phyloP scores from a whole-genome alignment of 2,113 vertebrate species.

The Oncorhynchus mykiss region DNA sequence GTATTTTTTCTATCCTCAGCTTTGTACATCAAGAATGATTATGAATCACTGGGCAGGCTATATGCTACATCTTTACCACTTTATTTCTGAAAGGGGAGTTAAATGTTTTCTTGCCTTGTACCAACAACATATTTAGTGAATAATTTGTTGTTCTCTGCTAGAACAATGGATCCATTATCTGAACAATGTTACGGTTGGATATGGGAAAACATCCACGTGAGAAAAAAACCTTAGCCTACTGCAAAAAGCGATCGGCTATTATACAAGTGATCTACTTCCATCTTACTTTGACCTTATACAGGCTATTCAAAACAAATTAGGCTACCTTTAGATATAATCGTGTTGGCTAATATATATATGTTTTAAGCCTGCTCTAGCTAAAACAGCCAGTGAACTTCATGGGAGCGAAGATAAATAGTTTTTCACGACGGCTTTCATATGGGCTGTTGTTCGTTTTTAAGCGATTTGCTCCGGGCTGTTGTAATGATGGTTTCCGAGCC shows the following conservation, averaged over 20 bases:
- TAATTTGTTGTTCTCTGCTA: neutral
- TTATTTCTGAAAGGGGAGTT: slow-evolving; percentile 54
- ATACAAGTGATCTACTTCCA: neutral
- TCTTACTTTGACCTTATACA: neutral
- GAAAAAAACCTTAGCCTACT: neutral
- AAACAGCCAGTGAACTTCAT: too few relatives aligned
- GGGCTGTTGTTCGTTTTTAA: too few relatives aligned
- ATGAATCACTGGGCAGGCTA: neutral
- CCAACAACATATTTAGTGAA: neutral
- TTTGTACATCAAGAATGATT: slow-evolving; percentile 10
- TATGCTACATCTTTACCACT: neutral
- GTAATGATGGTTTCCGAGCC: too few relatives aligned
- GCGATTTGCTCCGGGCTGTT: too few relatives aligned
- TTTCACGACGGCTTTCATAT: too few relatives aligned
- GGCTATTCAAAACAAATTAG: slow-evolving; percentile 36
- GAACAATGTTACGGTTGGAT: neutral
- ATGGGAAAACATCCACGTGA: neutral
- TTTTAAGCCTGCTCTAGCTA: too few relatives aligned
- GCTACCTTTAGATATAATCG: too few relatives aligned
- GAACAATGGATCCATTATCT: neutral
- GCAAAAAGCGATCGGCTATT: neutral
- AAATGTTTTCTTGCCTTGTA: slow-evolving; percentile 66
- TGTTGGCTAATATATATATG: too few relatives aligned
- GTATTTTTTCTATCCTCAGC: slow-evolving; percentile 17
- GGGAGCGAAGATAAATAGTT: too few relatives aligned